Evolutionary conservation across 2,797 vertebrate genomes (phyloP), one percentile per base, ranked within the genome.

Genomic region (Hypotaenidia philippensis): DNA sequence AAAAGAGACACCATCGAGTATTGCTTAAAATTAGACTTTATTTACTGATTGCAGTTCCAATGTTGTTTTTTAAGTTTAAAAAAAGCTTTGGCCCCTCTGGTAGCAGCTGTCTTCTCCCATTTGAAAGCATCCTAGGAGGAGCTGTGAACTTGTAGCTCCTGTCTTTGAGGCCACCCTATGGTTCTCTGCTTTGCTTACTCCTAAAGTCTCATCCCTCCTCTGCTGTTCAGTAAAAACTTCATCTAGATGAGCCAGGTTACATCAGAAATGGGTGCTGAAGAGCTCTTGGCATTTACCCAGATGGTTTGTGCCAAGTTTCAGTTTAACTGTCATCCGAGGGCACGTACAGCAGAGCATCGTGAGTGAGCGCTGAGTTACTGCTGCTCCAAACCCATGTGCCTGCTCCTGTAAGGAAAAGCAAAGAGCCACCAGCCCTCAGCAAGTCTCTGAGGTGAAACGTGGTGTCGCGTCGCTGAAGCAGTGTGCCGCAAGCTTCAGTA

Each of bases 1-100:
- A 56, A 81, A 91, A 93, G 40, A 81, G 17, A 79, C 44, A 66
- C 26, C 63, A 47, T 63, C 59, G 63, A 94, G 16, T 45, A 56
- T 44, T 81, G 44, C 52, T 89, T 94, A 89, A 95, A 83, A 79
- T 90, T 76, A 83, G 72, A 53, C 9, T 79, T 79, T 90, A 70
- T 90, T 94, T 83, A 83, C 65, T 61, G 61, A 57, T 90, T 81
- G 45, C 29, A 47, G 40, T 72, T 95, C 80, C 93, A 76, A 44
- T 57, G 40, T 57, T 91, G 31, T 71, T 87, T 96, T 91, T 83
- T 64, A 85, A 83, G n/a, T 57, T 74, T 34, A 64, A 83, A 77
- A 83, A 82, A 89, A 71, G 20, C 50, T 77, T 91, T 85, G 68
- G 20, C 52, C 65, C 64, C 76, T 86, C 74, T 82, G 61, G 36